Conservation (phyloP, 2,113 vertebrate genomes). For the Cacatua alba region DNA sequence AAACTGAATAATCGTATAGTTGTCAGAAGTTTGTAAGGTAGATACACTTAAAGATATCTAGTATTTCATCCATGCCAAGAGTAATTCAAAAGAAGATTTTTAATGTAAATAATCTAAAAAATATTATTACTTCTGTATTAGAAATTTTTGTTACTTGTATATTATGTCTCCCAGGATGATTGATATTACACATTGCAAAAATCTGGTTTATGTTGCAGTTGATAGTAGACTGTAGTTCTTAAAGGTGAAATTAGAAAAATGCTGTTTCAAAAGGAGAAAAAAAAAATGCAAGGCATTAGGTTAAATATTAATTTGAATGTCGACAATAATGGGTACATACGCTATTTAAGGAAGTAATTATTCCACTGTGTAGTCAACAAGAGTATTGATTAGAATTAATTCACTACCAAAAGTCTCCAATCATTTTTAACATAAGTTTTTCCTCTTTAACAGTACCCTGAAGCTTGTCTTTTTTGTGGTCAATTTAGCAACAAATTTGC, state of each 20-base stretch:
- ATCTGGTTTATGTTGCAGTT: background rate
- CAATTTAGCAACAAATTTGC: constrained; percentile 80
- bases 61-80: background rate
- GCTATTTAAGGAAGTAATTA: constrained; percentile 79
- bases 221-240: constrained; percentile 18
- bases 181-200: constrained; percentile 17
- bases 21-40: background rate
- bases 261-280: constrained; percentile 21
- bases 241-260: constrained; percentile 56
- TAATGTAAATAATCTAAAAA: background rate
- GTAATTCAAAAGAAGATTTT: background rate
- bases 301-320: constrained; percentile 82
- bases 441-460: constrained; percentile 67
- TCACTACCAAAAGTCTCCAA: constrained; percentile 70
- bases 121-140: background rate
- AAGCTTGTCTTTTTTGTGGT: constrained; percentile 67
- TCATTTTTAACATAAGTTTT: constrained; percentile 76
- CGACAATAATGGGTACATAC: constrained; percentile 65
- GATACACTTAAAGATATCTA: background rate
- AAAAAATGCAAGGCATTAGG: constrained; percentile 27
- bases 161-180: background rate
- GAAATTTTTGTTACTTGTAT: background rate
- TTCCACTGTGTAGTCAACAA: constrained; percentile 72
- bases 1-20: background rate
- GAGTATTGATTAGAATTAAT: constrained; percentile 79